Conservation (phyloP, 1,140 invertebrate species). For the Eriocheir sinensis region DNA sequence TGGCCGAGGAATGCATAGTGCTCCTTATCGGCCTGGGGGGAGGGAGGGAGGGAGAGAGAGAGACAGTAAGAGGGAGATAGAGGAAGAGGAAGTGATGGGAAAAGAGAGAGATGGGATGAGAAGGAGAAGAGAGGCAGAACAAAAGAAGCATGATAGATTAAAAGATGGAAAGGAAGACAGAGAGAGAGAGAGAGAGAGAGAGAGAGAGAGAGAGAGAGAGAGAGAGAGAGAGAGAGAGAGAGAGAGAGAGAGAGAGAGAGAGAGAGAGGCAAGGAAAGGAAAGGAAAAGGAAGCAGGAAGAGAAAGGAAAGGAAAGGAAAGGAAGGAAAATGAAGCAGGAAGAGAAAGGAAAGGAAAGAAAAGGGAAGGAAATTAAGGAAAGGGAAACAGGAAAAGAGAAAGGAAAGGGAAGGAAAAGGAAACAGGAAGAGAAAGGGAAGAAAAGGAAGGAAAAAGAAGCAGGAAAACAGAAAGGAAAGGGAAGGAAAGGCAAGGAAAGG, state of each 20-base stretch:
- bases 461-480: neutral
- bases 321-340: neutral
- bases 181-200: neutral
- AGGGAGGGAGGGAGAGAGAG: neutral
- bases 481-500: neutral
- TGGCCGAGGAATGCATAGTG: constrained; percentile 39
- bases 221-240: neutral
- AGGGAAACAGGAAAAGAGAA: neutral
- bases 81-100: neutral
- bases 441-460: neutral
- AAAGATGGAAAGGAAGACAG: neutral
- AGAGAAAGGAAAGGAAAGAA: neutral
- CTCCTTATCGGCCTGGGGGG: neutral
- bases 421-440: neutral
- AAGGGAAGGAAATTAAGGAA: neutral
- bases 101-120: neutral
- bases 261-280: too few species aligned
- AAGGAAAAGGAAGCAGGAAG: neutral
- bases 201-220: neutral
- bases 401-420: neutral
- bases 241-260: neutral
- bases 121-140: neutral
- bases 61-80: neutral
- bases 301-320: neutral
- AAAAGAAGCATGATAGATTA: neutral